Evolutionary conservation across 2,888 invertebrate species (phyloP), one percentile per base, ranked within the genome.

Genomic region (Heliconius ethilla): DNA sequence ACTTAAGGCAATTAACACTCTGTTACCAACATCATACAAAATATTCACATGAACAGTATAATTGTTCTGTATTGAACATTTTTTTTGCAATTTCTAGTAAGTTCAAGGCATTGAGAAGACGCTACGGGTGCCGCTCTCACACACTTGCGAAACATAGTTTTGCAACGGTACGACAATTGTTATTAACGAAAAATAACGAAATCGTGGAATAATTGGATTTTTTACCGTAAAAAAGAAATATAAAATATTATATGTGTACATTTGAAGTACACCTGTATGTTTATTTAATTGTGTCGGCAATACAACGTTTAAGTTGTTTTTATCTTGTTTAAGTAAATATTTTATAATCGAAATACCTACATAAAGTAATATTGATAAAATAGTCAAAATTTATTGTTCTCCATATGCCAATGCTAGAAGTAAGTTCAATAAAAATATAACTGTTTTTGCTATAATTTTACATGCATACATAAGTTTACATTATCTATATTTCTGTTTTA

Each of bases 21-120:
- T 25, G 13, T 55, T 70, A 55, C 72, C 55, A 70, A 69, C 27
- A 27, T 40, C 27, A 33, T 55, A 75, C 13, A 75, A 63, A 51
- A 29, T 69, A 72, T 55, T 69, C 27, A 66, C 75, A 75, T 79
- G 76, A 59, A 10, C 75, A 70, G 51, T 75, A 25, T 75, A 75
- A 75, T 66, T 75, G 66, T 75, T 72, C 9, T 74, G 74, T 74
- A 74, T 74, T 74, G 74, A 74, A 74, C 74, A 65, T 70, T 72
- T 77, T 77, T 51, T 76, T 81, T 77, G 78, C 72, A 82, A 81
- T 81, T 82, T 81, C 79, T 82, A 79, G 76, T 82, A 82, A 83
- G 82, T 83, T 83, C 81, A 82, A 83, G 83, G 82, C 74, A 69
- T 78, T 82, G 82, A 81, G 81, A 82, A 82, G 81, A 79, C 67